Conservation (phyloP, 2,113 vertebrate species). For the Microcebus lehilahytsara region DNA sequence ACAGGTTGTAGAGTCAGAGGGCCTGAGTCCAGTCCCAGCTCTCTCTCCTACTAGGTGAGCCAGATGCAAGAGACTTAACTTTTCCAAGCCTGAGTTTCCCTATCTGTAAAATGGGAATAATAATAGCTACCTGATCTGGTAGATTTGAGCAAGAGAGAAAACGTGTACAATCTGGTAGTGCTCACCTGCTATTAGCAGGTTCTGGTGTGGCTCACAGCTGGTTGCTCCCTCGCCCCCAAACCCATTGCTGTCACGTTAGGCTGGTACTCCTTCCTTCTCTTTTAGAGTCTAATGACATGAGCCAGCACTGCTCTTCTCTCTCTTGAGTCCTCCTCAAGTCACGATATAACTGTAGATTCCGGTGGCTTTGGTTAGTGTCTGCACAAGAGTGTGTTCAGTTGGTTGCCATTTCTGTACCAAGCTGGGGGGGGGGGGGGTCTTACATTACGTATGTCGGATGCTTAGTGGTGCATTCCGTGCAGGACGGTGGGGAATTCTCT, state of each 20-base stretch:
- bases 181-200: background rate
- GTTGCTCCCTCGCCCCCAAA: background rate
- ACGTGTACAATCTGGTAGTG: rapidly evolving
- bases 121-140: background rate
- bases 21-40: background rate
- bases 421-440: background rate
- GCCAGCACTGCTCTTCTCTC: background rate
- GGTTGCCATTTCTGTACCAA: background rate
- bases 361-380: background rate
- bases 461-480: background rate
- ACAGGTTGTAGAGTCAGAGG: background rate
- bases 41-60: background rate
- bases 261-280: background rate
- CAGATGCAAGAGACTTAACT: background rate
- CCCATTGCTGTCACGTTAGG: too few species aligned
- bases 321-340: background rate
- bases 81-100: background rate
- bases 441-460: rapidly evolving
- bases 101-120: background rate
- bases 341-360: background rate
- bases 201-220: background rate
- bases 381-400: background rate
- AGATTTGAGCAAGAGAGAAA: background rate
- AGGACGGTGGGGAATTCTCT: too few species aligned
- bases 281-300: too few species aligned